These are phyloP conservation scores for Torymus aiolomorphi DNA, from an alignment of 2,888 invertebrate genomes.

Conservation along the genomic window DNA sequence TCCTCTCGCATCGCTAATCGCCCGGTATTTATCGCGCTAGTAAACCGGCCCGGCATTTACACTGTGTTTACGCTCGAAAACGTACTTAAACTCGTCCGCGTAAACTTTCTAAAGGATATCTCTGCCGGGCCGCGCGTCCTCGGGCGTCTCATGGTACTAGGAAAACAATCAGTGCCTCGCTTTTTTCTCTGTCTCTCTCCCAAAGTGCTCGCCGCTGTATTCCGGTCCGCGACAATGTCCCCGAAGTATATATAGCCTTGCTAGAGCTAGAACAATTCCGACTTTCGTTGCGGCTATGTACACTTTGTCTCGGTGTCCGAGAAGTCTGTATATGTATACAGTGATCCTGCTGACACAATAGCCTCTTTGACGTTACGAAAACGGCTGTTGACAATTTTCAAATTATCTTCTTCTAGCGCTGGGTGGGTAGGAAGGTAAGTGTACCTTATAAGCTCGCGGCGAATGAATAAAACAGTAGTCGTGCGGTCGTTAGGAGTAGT, in stretches of 20 bases:
- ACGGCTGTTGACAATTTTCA: constrained; percentile 35
- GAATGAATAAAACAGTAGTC: no score
- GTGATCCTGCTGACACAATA: constrained; percentile 53
- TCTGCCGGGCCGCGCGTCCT: neutral
- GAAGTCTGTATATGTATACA: constrained; percentile 28
- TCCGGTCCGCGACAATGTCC: constrained; percentile 32
- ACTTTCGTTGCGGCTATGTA: constrained; percentile 36
- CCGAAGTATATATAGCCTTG: constrained; percentile 14
- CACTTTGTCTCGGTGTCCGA: constrained; percentile 42
- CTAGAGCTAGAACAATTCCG: constrained; percentile 38
- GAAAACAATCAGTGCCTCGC: constrained; percentile 31
- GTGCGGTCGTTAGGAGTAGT: no score
- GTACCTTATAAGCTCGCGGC: neutral
- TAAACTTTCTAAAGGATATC: constrained; percentile 52
- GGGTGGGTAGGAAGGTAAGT: neutral
- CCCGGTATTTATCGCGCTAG: constrained; percentile 17
- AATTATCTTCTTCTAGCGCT: constrained; percentile 37
- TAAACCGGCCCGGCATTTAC: neutral
- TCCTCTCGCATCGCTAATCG: constrained; percentile 12
- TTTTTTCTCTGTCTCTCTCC: constrained; percentile 6
- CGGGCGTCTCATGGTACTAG: constrained; percentile 37
- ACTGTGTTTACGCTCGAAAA: constrained; percentile 24
- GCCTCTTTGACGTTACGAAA: constrained; percentile 53
- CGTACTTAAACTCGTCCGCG: constrained; percentile 32
- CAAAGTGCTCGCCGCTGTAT: constrained; percentile 48